Conservation (phyloP, 1,140 invertebrate species). For the Drosophila chauvacae region DNA sequence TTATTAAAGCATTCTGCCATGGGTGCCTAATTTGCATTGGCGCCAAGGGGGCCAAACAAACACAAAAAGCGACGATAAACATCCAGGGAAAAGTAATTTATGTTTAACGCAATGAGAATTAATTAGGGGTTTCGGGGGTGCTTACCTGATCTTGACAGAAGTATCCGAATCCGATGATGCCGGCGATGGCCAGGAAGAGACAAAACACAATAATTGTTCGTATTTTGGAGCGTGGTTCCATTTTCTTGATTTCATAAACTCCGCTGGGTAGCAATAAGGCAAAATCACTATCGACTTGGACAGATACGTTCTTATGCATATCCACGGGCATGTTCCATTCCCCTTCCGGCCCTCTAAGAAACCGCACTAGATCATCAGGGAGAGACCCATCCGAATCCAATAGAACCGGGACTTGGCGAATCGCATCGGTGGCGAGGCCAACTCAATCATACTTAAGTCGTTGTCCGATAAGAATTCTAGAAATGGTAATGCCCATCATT, state of each 20-base stretch:
- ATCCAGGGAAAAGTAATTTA: constrained; percentile 45
- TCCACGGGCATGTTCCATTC: constrained; percentile 84
- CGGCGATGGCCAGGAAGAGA: constrained; percentile 90
- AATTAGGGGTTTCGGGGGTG: constrained; percentile 16
- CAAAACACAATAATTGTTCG: constrained; percentile 91
- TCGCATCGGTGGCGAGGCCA: constrained; percentile 17
- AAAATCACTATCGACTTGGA: constrained; percentile 91
- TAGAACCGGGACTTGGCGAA: neutral
- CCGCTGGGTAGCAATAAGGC: constrained; percentile 88
- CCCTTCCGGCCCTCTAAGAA: constrained; percentile 10
- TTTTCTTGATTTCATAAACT: constrained; percentile 91
- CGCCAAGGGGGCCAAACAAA: constrained; percentile 49
- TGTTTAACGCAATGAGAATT: constrained; percentile 38
- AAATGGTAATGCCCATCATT: constrained; percentile 9
- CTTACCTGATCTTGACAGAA: constrained; percentile 93
- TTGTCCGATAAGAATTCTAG: constrained; percentile 53
- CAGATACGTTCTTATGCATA: constrained; percentile 90
- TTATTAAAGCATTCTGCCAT: constrained; percentile 52
- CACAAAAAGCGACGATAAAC: constrained; percentile 1
- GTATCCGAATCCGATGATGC: constrained; percentile 94
- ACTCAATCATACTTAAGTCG: constrained; percentile 36
- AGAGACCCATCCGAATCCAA: constrained; percentile 15
- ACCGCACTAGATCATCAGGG: constrained; percentile 19
- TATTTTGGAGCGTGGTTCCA: constrained; percentile 90
- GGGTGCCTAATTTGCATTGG: constrained; percentile 74